These are phyloP conservation scores for Henricia sp. DNA, from an alignment of 53 echinoderm and acorn worm species.

Conservation along the genomic window DNA sequence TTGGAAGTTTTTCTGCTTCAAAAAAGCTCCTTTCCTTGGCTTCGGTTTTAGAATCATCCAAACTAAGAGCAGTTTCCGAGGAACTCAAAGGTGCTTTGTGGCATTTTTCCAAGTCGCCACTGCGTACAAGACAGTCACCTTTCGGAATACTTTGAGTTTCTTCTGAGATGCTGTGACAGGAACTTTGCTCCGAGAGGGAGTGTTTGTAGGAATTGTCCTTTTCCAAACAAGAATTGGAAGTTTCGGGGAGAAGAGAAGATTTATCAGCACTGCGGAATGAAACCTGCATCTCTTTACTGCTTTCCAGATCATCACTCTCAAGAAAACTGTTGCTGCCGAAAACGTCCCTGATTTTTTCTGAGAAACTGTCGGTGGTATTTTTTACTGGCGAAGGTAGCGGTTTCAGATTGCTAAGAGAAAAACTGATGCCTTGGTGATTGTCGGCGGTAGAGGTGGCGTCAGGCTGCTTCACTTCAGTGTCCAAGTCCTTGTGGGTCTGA, in stretches of 20 bases:
- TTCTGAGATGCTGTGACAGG: too few species aligned
- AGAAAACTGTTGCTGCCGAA: conserved; percentile 33
- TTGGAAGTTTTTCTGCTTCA: not conserved
- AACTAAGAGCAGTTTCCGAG: not conserved
- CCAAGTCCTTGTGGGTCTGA: not conserved
- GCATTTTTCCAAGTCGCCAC: too few species aligned
- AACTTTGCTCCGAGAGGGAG: too few species aligned
- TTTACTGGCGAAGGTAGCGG: not conserved
- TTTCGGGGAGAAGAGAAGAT: too few species aligned
- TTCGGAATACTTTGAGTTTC: too few species aligned
- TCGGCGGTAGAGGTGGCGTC: not conserved
- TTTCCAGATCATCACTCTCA: not conserved
- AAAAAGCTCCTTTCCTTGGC: not conserved
- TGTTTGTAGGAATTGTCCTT: too few species aligned
- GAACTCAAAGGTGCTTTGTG: too few species aligned
- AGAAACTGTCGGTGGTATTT: conserved; percentile 12
- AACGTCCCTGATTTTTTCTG: conserved; percentile 9
- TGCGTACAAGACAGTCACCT: too few species aligned
- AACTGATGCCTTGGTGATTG: too few species aligned
- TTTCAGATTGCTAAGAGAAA: too few species aligned
- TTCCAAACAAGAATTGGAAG: too few species aligned
- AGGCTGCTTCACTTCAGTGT: not conserved
- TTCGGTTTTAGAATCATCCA: not conserved
- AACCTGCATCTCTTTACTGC: not conserved
- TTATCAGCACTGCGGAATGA: too few species aligned